Base-by-base conservation (phyloP, 2,797 vertebrate species). In the Danio jaintianensis region DNA sequence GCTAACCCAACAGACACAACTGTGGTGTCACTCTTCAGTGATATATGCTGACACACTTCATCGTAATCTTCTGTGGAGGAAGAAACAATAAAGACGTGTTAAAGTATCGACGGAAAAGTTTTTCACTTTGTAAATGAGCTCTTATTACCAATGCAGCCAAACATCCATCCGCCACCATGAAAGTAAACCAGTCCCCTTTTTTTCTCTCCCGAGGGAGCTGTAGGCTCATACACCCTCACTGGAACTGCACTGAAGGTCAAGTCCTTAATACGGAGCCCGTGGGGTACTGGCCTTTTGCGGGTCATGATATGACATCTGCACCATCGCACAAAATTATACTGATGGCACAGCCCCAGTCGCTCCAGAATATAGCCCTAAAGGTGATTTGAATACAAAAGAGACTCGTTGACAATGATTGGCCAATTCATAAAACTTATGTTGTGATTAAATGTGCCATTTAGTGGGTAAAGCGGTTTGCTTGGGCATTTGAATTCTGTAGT, bases 181-280 rank as follows among this genome's bases (percentile, higher is more conserved):
- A 95, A 95, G 87, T 93, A 96, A 13, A 97, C 4, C 6, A 97
- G 81, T 52, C 93, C 96, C 80, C 88, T 92, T 81, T 92, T 94
- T 52, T 81, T 87, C 13, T 88, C 83, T 1, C 86, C 63, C 73
- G 91, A 85, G 42, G 79, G 75, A 4, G 62, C 45, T 29, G 88
- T 94, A 1, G 95, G 95, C 86, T 94, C 93, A 48, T 96, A 97
- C 20, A 97, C 88, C 76, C 92, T 92, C 70, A 96, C 95, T 0
- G 94, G 93, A 64, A 96, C 92, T 0, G 88, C 90, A 0, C 91
- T 90, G 69, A 96, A 96, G 8, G 0, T 84, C 48, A 92, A 47
- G 70, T 98, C 90, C 79, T 92, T 92, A 68, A 96, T 93, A 79
- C 91, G 69, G 2, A 96, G 90, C 10, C 92, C 89, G 0, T 84